Evolutionary conservation across 1,140 invertebrate species (phyloP), one percentile per base, ranked within the genome.

Genomic region (Parasteatoda tepidariorum): DNA sequence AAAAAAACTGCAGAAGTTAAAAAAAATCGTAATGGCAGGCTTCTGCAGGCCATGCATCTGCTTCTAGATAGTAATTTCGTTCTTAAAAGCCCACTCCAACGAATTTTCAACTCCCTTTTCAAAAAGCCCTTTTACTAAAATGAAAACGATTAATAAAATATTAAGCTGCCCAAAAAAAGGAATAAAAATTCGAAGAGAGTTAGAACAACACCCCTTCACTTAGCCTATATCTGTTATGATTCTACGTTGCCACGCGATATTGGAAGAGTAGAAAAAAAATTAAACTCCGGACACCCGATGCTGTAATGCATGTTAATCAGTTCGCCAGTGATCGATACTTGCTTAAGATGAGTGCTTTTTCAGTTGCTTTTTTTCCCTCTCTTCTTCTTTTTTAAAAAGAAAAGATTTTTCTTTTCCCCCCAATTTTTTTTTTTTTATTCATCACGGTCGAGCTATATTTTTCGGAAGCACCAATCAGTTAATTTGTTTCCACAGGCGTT

Each of bases 81-180:
- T n/a, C n/a, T 48, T 48, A 48, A 9, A 9, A 48, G 1, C 38
- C 38, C 38, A 48, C 38, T 18, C 38, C 38, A 48, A 48, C 38
- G 38, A 9, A 18, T 48, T 48, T 48, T 48, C 18, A 18, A 9
- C 4, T 4, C 18, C 4, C 9, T 48, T 48, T 41, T 48, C 38
- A 2, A 13, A 48, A 48, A 18, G 1, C 38, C 55, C 73, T 75
- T 75, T 75, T 34, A 75, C 30, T 4, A 62, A 75, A 75, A 75
- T 75, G 73, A 75, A 75, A 75, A 15, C 73, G 57, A 75, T 75
- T 75, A 75, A 75, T 75, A 75, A 75, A 61, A 61, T 75, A 75
- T 62, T 73, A 31, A 28, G 28, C 30, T 1, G 22, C 28, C 1
- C 5, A 57, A 31, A 28, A 34, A 57, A 59, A 73, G 38, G 38